These are phyloP conservation scores for Cryptosula pallasiana DNA, from an alignment of 2,888 invertebrate species.

Conservation along the genomic window DNA sequence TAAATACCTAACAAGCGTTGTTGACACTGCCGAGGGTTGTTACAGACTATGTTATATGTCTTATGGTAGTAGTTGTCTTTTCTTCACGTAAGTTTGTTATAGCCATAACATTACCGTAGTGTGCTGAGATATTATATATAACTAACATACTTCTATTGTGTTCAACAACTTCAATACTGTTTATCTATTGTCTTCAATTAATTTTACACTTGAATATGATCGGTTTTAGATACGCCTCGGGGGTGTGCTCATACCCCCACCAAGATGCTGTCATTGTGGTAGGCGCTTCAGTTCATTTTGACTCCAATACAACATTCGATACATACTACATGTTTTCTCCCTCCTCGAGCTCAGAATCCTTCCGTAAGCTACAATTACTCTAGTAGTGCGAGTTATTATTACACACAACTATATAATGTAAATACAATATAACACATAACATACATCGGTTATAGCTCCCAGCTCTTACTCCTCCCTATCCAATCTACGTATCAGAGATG, in stretches of 20 bases:
- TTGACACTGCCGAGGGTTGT: background rate
- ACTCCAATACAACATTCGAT: background rate
- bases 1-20: background rate
- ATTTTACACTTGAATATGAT: too few species aligned
- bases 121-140: too few species aligned
- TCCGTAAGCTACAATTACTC: background rate
- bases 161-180: background rate
- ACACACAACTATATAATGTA: too few species aligned
- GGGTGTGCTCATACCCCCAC: background rate
- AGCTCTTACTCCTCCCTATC: background rate
- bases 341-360: background rate
- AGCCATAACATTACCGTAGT: too few species aligned
- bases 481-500: constrained; percentile 2
- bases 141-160: background rate
- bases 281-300: background rate
- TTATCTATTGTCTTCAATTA: background rate
- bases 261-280: background rate
- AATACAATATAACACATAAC: too few species aligned
- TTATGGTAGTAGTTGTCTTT: background rate
- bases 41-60: background rate
- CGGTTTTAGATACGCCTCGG: background rate
- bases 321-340: background rate
- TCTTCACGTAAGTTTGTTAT: background rate
- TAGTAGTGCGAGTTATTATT: background rate
- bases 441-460: background rate